Percentiles rank a stretch among this genome's conserved stretches.
Conservation (phyloP, 1,140 invertebrate species). For the Lanistes nyassanus region DNA sequence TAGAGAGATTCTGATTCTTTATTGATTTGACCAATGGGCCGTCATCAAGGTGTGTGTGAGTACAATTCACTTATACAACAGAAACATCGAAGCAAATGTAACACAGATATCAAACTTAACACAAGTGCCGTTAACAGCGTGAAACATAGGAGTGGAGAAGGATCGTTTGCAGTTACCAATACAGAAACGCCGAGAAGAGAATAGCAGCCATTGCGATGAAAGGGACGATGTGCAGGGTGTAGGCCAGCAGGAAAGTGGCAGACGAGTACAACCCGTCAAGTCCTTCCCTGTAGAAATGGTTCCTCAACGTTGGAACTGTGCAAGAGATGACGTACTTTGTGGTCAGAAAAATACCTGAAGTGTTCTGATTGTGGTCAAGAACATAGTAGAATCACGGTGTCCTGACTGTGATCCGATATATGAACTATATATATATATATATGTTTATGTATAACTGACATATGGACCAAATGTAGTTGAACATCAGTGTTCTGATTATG, state of each 20-base stretch:
- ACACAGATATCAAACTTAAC: too few species aligned
- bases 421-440: too few species aligned
- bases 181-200: conserved; percentile 47
- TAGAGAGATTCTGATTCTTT: too few species aligned
- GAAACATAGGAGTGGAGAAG: too few species aligned
- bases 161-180: conserved; percentile 55
- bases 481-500: too few species aligned
- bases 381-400: background rate
- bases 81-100: too few species aligned
- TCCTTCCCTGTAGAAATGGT: conserved; percentile 55
- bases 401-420: background rate
- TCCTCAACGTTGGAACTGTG: conserved; percentile 43
- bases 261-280: conserved; percentile 53
- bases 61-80: too few species aligned
- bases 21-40: too few species aligned
- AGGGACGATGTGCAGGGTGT: conserved; percentile 46
- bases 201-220: conserved; percentile 42
- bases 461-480: too few species aligned
- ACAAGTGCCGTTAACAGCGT: too few species aligned
- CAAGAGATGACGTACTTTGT: background rate
- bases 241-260: conserved; percentile 47
- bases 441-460: too few species aligned
- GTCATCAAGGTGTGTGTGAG: too few species aligned
- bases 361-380: background rate
- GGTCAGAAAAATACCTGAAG: background rate